Conservation (phyloP, 2,113 vertebrate genomes). For the Tursiops truncatus region DNA sequence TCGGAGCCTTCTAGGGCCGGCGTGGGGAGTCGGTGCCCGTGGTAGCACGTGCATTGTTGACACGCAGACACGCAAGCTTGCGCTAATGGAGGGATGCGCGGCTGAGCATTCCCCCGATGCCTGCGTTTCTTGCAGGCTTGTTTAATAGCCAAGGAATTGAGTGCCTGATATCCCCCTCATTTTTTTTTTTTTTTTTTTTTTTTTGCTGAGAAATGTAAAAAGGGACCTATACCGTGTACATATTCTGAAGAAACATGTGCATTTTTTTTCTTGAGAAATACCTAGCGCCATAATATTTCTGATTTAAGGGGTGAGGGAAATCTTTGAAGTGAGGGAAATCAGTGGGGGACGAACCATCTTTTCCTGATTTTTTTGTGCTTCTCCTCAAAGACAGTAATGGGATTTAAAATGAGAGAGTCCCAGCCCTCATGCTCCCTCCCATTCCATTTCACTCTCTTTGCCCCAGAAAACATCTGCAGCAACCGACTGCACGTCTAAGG, state of each 20-base stretch:
- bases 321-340: slow-evolving; percentile 73
- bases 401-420: slow-evolving; percentile 69
- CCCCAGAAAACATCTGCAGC: slow-evolving; percentile 53
- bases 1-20: slow-evolving; percentile 40
- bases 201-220: slow-evolving; percentile 58
- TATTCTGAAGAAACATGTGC: slow-evolving; percentile 34
- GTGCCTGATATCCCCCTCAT: background rate
- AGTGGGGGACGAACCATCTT: slow-evolving; percentile 63
- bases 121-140: slow-evolving; percentile 58
- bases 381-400: slow-evolving; percentile 55
- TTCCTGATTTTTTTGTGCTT: slow-evolving; percentile 63
- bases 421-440: slow-evolving; percentile 33
- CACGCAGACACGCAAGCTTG: slow-evolving; percentile 73
- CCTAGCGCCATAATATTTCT: slow-evolving; percentile 58
- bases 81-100: slow-evolving; percentile 51
- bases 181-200: fast-evolving
- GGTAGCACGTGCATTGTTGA: slow-evolving; percentile 73
- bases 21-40: slow-evolving; percentile 68
- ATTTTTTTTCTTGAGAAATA: slow-evolving; percentile 59
- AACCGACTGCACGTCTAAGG: slow-evolving; percentile 56
- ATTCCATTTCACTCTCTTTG: slow-evolving; percentile 44
- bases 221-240: slow-evolving; percentile 19
- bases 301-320: slow-evolving; percentile 53
- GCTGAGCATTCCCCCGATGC: slow-evolving; percentile 67
- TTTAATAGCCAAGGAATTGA: slow-evolving; percentile 70